Percentiles rank a stretch among this genome's conserved stretches.
Conservation (phyloP, 2,113 vertebrate genomes). For the Sinocyclocheilus maitianheensis region DNA sequence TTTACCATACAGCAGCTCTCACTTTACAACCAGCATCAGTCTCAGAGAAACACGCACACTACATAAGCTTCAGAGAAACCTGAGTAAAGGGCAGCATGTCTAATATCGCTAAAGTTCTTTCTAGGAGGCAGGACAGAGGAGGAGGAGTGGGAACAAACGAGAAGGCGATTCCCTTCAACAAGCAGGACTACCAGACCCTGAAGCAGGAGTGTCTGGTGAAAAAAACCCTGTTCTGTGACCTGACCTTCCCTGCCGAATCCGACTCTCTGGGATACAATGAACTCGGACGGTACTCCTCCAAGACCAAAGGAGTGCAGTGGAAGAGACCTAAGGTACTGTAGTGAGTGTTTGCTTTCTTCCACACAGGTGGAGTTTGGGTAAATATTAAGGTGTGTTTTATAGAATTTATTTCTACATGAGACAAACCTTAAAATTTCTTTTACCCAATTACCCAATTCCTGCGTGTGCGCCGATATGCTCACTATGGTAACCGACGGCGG, state of each 20-base stretch:
- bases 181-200: slow-evolving; percentile 80
- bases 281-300: slow-evolving; percentile 76
- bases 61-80: not conserved
- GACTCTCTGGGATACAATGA: slow-evolving; percentile 79
- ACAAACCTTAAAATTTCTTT: not conserved
- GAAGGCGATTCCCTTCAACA: slow-evolving; percentile 73
- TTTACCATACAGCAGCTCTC: not conserved
- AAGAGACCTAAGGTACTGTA: slow-evolving; percentile 78
- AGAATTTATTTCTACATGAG: not conserved
- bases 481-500: not conserved
- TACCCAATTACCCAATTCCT: no score
- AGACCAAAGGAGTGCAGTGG: slow-evolving; percentile 79
- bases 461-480: not conserved
- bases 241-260: slow-evolving; percentile 77
- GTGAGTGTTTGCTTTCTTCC: not conserved
- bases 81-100: slow-evolving; percentile 67
- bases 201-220: slow-evolving; percentile 69
- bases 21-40: not conserved
- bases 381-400: slow-evolving; percentile 3
- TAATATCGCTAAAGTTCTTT: slow-evolving; percentile 13
- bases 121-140: slow-evolving; percentile 40
- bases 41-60: not conserved
- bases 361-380: slow-evolving; percentile 12
- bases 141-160: slow-evolving; percentile 65
- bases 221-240: slow-evolving; percentile 79